These are phyloP conservation scores for Frankliniella fusca DNA, from an alignment of 2,888 invertebrate species.

Conservation along the genomic window DNA sequence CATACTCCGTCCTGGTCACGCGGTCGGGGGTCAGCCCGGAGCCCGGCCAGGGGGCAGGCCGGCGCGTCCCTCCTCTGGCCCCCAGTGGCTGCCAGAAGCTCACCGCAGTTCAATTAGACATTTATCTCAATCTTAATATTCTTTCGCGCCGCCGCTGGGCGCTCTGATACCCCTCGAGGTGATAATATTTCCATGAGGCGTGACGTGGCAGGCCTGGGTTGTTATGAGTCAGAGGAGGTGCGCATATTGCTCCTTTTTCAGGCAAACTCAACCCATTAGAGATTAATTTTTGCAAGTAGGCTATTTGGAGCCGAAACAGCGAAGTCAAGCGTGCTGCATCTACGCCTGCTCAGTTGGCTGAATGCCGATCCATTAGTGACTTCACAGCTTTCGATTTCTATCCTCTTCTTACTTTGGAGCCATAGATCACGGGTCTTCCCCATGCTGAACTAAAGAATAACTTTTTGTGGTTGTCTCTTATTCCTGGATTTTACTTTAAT, in stretches of 20 bases:
- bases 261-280: too few relatives aligned
- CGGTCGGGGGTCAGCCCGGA: background rate
- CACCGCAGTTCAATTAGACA: constrained; percentile 13
- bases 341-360: too few relatives aligned
- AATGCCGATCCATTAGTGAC: too few relatives aligned
- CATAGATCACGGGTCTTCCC: background rate
- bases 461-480: background rate
- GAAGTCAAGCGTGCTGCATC: too few relatives aligned
- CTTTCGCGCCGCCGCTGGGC: background rate
- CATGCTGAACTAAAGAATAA: background rate
- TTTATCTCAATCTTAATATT: constrained; percentile 27
- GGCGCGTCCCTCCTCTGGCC: background rate
- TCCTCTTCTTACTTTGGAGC: background rate
- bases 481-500: background rate
- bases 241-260: too few relatives aligned
- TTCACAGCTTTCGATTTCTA: too few relatives aligned
- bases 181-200: too few relatives aligned
- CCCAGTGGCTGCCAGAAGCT: constrained; percentile 15
- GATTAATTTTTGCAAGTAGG: too few relatives aligned
- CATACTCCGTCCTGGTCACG: background rate
- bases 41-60: background rate
- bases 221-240: background rate
- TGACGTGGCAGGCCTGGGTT: background rate
- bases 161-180: background rate
- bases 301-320: too few relatives aligned